Evolutionary conservation across 1,140 invertebrate species (phyloP).

Genomic region (Prorops nasuta): DNA sequence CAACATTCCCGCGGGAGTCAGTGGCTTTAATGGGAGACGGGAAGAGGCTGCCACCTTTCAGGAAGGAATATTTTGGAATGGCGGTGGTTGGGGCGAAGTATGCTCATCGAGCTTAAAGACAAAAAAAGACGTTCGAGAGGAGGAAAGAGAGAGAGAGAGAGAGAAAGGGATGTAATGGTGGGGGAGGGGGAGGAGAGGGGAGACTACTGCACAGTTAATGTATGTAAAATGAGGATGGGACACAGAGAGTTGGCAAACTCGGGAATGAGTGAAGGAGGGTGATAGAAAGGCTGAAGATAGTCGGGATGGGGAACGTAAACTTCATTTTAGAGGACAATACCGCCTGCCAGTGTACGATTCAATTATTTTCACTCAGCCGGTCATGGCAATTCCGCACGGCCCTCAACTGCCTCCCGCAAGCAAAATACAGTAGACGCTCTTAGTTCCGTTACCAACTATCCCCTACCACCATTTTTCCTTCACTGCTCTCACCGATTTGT

Average conservation of each 20-base stretch:
- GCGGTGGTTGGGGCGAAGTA: too few species aligned
- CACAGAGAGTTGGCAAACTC: background rate
- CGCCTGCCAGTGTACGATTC: constrained; percentile 39
- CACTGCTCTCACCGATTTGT: background rate
- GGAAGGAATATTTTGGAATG: too few species aligned
- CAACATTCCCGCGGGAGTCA: constrained; percentile 1
- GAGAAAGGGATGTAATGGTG: constrained; percentile 9
- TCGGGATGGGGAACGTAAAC: constrained; percentile 37
- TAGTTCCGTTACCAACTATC: constrained; percentile 32
- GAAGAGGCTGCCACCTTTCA: too few species aligned
- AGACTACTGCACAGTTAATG: background rate
- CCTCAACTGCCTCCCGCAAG: constrained; percentile 15
- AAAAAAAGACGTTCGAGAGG: too few species aligned
- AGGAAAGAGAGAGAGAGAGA: too few species aligned
- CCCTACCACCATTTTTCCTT: background rate
- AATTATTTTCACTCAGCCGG: constrained; percentile 48
- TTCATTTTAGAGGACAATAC: constrained; percentile 48
- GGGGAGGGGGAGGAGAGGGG: background rate
- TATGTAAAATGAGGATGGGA: background rate
- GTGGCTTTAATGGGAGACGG: too few species aligned
- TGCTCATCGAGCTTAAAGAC: background rate
- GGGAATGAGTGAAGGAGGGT: background rate
- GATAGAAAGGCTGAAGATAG: background rate
- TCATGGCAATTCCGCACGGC: constrained; percentile 21
- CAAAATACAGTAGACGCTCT: constrained; percentile 33